A percentile compares a stretch with the other conserved stretches of the same genome.
Conservation (phyloP, 2,113 vertebrate species). For the Pachypanchax playfairii region DNA sequence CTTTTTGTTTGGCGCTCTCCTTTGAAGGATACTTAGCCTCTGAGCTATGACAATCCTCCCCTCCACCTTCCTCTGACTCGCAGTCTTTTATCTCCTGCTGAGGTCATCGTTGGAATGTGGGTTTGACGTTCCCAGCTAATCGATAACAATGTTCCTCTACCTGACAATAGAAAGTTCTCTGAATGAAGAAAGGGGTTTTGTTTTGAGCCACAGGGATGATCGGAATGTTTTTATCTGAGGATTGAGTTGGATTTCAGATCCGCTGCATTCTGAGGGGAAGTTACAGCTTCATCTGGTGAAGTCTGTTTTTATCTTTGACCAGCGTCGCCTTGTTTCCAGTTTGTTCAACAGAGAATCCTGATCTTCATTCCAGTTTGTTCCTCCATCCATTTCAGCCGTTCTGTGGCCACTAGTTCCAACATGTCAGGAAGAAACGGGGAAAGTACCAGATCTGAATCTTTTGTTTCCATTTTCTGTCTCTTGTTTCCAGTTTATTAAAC, state of each 20-base stretch:
- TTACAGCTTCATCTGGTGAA: neutral
- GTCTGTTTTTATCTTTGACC: neutral
- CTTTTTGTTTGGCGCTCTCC: conserved; percentile 7
- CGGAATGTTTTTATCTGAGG: conserved; percentile 48
- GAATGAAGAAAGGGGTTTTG: conserved; percentile 2
- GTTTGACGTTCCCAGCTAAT: conserved; percentile 56
- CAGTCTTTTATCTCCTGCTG: conserved; percentile 43
- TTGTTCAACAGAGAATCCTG: neutral
- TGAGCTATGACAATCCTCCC: conserved; percentile 40
- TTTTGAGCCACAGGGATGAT: conserved; percentile 21
- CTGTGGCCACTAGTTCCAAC: conserved; percentile 1
- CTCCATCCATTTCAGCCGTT: conserved; percentile 12
- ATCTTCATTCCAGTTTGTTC: neutral
- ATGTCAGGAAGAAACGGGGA: neutral
- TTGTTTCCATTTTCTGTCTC: neutral
- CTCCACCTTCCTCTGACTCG: conserved; percentile 4
- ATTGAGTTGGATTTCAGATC: conserved; percentile 7
- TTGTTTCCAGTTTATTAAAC: too few relatives aligned
- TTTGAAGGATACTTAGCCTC: conserved; percentile 63
- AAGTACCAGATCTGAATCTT: neutral
- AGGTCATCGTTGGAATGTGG: conserved; percentile 63
- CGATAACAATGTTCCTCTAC: conserved; percentile 62
- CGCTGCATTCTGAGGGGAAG: neutral
- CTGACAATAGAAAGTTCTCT: conserved; percentile 46
- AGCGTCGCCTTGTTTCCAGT: neutral